Evolutionary conservation across 2,113 vertebrate species (phyloP), one percentile per base, ranked within the genome.

Genomic region (Hippocampus abdominalis): DNA sequence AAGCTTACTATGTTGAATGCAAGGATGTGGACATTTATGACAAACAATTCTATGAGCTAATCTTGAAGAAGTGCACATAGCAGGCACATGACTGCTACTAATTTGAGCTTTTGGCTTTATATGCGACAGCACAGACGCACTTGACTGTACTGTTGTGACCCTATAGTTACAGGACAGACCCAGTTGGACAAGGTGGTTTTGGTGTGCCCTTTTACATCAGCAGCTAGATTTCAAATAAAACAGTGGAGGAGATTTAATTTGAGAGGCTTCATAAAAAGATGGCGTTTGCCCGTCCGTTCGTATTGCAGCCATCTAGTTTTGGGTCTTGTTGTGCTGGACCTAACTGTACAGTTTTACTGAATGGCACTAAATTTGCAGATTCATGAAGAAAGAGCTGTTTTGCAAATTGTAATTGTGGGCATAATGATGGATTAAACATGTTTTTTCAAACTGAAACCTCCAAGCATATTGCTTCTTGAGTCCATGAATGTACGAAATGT

Each of bases 1-100:
- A 49, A 44, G n/a, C 36, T 60, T 21, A 42, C 20, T 42, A 1
- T 68, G 20, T 57, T 27, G 25, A 64, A 63, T 53, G 2, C 29
- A 51, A 54, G 60, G 5, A 73, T 64, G 27, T 68, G 39, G 72
- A 57, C 57, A 66, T 61, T 79, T 8, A 64, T 59, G 25, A 67
- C 39, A 73, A 61, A 7, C 8, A 73, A 72, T 67, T 62, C 9
- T 29, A 32, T 2, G 18, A 39, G 27, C 64, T 10, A 29, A 56
- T 68, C n/a, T 71, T 65, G 1, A 3, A 70, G 40, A 64, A 70
- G 65, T 72, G 36, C 29, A 68, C 39, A 11, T 23, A 39, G n/a
- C 16, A 16, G 21, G 29, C 29, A 68, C 44, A 39, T 57, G 25
- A 64, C 65, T 75, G 63, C 59, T n/a, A 39, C 36, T 40, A 21